Conservation (phyloP, 2,888 invertebrate genomes). For the Oxyteleia sp. region DNA sequence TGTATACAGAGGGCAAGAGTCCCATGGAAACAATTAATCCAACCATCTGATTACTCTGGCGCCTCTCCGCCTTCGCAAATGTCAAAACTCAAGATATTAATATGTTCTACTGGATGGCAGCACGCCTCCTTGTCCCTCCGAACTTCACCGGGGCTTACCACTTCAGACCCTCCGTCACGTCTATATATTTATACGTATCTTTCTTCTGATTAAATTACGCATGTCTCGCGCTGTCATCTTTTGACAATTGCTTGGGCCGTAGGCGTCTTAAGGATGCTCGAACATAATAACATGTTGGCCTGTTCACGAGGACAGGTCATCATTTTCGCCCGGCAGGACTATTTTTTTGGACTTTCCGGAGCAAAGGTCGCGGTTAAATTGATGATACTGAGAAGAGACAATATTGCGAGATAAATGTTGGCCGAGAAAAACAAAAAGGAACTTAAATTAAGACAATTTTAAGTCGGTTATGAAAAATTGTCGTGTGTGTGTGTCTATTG, state of each 20-base stretch:
- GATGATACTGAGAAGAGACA: slow-evolving; percentile 1
- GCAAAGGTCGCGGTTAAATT: not conserved
- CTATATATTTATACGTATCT: slow-evolving; percentile 62
- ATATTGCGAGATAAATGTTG: not conserved
- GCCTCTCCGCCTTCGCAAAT: slow-evolving; percentile 76
- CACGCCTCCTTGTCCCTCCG: slow-evolving; percentile 65
- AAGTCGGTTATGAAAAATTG: too few species aligned
- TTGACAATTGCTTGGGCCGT: slow-evolving; percentile 14
- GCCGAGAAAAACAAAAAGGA: too few species aligned
- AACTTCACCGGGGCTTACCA: slow-evolving; percentile 41
- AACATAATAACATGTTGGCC: slow-evolving; percentile 6
- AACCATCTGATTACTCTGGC: slow-evolving; percentile 86
- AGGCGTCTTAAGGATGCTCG: not conserved
- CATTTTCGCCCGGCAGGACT: not conserved
- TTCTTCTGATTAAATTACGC: slow-evolving; percentile 80
- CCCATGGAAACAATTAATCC: slow-evolving; percentile 87
- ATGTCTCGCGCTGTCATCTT: slow-evolving; percentile 17
- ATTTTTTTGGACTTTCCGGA: slow-evolving; percentile 4
- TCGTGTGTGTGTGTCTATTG: too few species aligned
- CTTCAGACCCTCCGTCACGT: slow-evolving; percentile 24
- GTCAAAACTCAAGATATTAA: slow-evolving; percentile 87
- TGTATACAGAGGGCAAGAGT: slow-evolving; percentile 81
- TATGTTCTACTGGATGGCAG: slow-evolving; percentile 85
- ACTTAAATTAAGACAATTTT: too few species aligned
- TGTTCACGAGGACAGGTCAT: not conserved